Evolutionary conservation across 2,888 invertebrate genomes (phyloP), one percentile per base, ranked within the genome.

Genomic region (Cheilosia vernalis): DNA sequence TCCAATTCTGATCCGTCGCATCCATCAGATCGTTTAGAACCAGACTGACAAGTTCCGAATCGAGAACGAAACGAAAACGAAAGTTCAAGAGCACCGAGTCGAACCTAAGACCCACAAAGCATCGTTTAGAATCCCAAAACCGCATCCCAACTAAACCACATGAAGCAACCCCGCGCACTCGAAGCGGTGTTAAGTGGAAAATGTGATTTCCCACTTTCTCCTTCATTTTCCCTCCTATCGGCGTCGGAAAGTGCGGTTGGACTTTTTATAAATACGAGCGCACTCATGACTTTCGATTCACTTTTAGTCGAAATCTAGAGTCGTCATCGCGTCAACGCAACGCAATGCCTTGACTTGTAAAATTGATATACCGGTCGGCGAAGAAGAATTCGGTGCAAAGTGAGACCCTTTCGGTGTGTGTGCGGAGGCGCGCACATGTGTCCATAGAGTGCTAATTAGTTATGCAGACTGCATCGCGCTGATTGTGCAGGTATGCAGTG

Each of bases 131-230:
- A 47, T 47, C 44, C 44, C n/a, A 47, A 44, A 17, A 44, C 37
- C 37, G 24, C 21, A 51, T 56, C 30, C 61, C 42, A 66, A 69
- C 15, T 10, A n/a, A 53, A 44, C 47, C 42, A 42, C n/a, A 56
- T 60, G 49, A 56, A 61, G 49, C 44, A 51, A 7, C n/a, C n/a
- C 44, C 44, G 15, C 51, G 72, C n/a, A 61, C 67, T 61, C n/a
- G 44, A 58, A 60, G 15, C 27, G 55, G 40, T 69, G 58, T 78
- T 63, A 74, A 81, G 82, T 87, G 82, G 87, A 87, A 87, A 88
- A 87, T 56, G 67, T 73, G 87, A 88, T 89, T 91, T 90, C 90
- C 89, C 90, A 91, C 91, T 91, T 91, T 91, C 91, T 89, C 91
- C 88, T 72, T 84, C 86, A 60, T 76, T 73, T 87, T 86, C 77